These are phyloP conservation scores for Acanthosoma haemorrhoidale DNA, from an alignment of 2,888 invertebrate genomes.

Conservation along the genomic window DNA sequence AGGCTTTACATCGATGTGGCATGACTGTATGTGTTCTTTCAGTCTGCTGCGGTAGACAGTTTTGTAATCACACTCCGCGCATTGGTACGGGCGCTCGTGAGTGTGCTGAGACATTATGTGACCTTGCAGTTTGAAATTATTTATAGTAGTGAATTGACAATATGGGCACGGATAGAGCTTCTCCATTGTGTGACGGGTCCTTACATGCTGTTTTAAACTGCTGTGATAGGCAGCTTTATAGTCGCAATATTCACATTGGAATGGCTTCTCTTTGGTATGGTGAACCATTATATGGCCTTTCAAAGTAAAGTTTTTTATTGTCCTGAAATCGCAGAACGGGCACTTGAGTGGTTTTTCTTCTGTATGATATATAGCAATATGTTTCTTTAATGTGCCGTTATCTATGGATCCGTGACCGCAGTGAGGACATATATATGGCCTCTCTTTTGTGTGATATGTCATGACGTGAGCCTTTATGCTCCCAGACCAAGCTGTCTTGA, in stretches of 20 bases:
- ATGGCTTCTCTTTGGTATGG: neutral
- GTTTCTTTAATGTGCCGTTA: neutral
- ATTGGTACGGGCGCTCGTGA: neutral
- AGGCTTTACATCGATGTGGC: neutral
- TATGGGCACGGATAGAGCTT: neutral
- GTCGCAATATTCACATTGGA: neutral
- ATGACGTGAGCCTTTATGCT: neutral
- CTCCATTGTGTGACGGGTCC: neutral
- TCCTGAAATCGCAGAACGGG: neutral
- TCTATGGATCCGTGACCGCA: neutral
- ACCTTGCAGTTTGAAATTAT: neutral
- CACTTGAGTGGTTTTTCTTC: neutral
- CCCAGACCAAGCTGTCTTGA: neutral
- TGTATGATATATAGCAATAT: constrained; percentile 3
- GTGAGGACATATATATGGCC: neutral
- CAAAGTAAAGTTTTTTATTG: neutral
- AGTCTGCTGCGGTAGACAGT: constrained; percentile 1
- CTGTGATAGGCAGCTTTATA: neutral
- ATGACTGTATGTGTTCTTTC: neutral
- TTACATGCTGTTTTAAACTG: neutral
- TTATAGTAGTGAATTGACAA: constrained; percentile 1
- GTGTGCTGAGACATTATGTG: neutral
- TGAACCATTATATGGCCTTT: constrained; percentile 2
- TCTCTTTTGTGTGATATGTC: neutral
- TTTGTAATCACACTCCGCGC: neutral